A percentile compares a stretch with the other conserved stretches of the same genome.
These are phyloP conservation scores for Falco cherrug DNA, from an alignment of 2,797 vertebrate genomes.

Conservation along the genomic window DNA sequence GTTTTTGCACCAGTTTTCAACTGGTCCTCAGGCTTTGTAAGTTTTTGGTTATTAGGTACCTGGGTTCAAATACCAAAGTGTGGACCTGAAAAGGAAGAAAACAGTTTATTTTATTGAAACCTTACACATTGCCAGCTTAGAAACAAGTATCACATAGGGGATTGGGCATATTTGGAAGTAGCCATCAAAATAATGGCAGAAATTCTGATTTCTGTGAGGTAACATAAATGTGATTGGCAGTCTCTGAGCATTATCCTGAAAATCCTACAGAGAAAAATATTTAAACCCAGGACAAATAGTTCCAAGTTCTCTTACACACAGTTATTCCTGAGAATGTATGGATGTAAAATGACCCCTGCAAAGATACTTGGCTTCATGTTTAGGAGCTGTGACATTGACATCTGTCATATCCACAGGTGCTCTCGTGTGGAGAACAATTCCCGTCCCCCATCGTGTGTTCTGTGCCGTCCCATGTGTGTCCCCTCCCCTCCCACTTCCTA, in stretches of 20 bases:
- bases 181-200: background rate
- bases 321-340: background rate
- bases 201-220: background rate
- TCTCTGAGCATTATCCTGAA: background rate
- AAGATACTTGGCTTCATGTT: background rate
- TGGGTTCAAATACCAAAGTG: background rate
- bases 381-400: background rate
- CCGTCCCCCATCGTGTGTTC: no score
- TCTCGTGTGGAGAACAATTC: background rate
- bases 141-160: background rate
- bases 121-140: background rate
- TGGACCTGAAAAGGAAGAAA: background rate
- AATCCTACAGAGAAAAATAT: background rate
- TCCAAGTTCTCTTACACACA: background rate
- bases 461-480: background rate
- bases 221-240: background rate
- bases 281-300: background rate
- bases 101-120: background rate
- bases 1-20: background rate
- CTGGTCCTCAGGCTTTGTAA: background rate
- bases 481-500: background rate
- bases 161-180: background rate
- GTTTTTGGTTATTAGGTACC: background rate
- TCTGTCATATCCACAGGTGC: background rate
- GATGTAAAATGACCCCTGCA: background rate